These are phyloP conservation scores for Halcyon smyrnensis DNA, from an alignment of 2,797 vertebrate species.

Conservation along the genomic window DNA sequence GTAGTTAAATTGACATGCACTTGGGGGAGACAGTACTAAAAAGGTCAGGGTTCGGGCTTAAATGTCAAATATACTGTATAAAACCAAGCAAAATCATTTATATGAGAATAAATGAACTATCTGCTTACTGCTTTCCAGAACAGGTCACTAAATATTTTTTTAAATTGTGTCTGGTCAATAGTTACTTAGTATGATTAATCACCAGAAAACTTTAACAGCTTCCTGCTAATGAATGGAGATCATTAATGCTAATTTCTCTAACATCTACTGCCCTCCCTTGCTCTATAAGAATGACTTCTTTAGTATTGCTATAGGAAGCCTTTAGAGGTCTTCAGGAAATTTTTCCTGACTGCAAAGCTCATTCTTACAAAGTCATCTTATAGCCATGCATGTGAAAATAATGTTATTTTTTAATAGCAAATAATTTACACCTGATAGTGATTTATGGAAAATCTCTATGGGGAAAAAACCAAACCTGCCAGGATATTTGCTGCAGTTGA, in stretches of 20 bases:
- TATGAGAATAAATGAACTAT: background rate
- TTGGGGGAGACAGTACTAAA: background rate
- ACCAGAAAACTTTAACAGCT: constrained; percentile 50
- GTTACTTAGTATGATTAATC: constrained; percentile 48
- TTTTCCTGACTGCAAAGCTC: constrained; percentile 36
- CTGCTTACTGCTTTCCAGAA: background rate
- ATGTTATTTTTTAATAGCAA: constrained; percentile 53
- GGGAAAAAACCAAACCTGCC: background rate
- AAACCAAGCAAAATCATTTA: background rate
- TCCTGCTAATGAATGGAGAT: constrained; percentile 55
- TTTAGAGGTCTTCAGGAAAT: constrained; percentile 73
- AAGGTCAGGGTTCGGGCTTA: background rate
- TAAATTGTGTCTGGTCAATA: constrained; percentile 49
- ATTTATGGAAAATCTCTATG: constrained; percentile 33
- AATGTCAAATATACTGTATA: background rate
- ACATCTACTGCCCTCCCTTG: background rate
- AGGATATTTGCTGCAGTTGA: background rate
- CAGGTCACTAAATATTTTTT: constrained; percentile 40
- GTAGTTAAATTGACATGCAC: background rate
- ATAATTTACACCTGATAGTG: constrained; percentile 45
- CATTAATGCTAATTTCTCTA: constrained; percentile 14
- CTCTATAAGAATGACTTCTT: constrained; percentile 14
- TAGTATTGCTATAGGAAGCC: constrained; percentile 60
- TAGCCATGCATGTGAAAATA: constrained; percentile 1
- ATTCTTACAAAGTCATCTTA: constrained; percentile 42